Conservation (phyloP, 1,140 invertebrate genomes). For the Polypedilum pembai region DNA sequence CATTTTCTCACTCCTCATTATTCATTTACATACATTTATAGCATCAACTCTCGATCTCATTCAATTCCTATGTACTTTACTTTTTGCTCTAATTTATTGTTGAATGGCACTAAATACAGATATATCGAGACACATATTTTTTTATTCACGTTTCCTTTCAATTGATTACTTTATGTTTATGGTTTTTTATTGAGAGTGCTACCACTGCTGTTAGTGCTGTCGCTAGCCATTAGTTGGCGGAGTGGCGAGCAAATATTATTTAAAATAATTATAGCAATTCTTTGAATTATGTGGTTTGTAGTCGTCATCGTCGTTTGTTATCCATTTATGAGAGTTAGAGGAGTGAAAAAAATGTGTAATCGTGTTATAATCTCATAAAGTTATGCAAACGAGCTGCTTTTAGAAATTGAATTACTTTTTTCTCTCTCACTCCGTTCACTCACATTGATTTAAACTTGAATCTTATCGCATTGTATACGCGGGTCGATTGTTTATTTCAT, state of each 20-base stretch:
- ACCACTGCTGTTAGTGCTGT: not conserved
- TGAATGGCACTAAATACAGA: not conserved
- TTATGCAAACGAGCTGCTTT: not conserved
- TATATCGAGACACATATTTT: not conserved
- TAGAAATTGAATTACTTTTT: too few relatives aligned
- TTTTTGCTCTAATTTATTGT: constrained; percentile 19
- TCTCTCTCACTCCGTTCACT: too few relatives aligned
- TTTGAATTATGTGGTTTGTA: not conserved
- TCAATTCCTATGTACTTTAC: not conserved
- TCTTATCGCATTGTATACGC: too few relatives aligned
- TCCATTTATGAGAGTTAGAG: not conserved
- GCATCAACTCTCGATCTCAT: constrained; percentile 6
- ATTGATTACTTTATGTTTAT: not conserved
- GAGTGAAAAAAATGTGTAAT: not conserved
- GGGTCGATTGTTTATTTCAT: too few relatives aligned
- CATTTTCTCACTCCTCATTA: not conserved
- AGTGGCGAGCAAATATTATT: not conserved
- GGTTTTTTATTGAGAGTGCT: not conserved
- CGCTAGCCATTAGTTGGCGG: not conserved
- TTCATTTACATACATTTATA: not conserved
- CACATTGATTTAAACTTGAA: too few relatives aligned
- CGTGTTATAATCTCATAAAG: constrained; percentile 18
- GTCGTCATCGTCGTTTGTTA: constrained; percentile 16
- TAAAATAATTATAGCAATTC: constrained; percentile 19
- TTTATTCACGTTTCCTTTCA: not conserved